Evolutionary conservation across 2,888 invertebrate species (phyloP).

Genomic region (Choristoneura rosaceana): DNA sequence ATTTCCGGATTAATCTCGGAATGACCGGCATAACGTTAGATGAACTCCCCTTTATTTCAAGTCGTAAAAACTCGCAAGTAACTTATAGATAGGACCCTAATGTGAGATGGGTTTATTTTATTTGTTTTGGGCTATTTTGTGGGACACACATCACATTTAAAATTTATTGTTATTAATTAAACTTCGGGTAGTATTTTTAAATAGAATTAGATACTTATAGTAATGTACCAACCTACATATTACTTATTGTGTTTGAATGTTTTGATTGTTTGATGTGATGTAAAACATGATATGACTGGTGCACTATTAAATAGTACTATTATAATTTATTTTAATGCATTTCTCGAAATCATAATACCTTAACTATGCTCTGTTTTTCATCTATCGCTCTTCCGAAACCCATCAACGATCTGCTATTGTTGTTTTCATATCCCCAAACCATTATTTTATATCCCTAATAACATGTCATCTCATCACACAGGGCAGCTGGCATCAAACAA

Average conservation of each 20-base stretch:
- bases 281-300: too few species aligned
- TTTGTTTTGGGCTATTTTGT: not conserved
- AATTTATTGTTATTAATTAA: not conserved
- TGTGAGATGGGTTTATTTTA: constrained; percentile 1
- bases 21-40: constrained; percentile 10
- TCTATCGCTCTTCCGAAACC: not conserved
- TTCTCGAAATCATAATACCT: too few species aligned
- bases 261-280: too few species aligned
- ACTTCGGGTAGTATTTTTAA: too few species aligned
- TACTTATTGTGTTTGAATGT: too few species aligned
- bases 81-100: not conserved
- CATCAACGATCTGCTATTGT: not conserved
- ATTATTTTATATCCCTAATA: not conserved
- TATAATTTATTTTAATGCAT: too few species aligned
- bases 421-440: not conserved
- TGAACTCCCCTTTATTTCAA: not conserved
- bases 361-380: too few species aligned
- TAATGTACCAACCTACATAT: too few species aligned
- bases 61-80: not conserved
- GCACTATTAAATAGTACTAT: too few species aligned
- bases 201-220: too few species aligned
- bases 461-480: not conserved
- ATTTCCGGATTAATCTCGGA: constrained; percentile 11
- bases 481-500: constrained; percentile 4
- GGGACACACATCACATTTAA: not conserved